These are phyloP conservation scores for Chloroceryle amazona DNA, from an alignment of 2,797 vertebrate species.

Conservation along the genomic window DNA sequence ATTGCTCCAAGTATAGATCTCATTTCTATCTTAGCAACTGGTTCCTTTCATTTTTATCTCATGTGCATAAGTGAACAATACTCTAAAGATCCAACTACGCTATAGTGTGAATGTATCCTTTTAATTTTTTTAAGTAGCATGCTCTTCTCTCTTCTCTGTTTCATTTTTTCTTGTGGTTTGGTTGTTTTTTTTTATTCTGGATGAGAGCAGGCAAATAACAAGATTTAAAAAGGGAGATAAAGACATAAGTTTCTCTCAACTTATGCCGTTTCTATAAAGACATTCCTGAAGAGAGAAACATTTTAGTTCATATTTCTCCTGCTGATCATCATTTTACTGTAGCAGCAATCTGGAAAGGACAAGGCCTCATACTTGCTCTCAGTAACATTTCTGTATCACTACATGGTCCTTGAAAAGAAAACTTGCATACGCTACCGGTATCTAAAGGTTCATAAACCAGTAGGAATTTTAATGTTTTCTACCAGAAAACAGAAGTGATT, in stretches of 20 bases:
- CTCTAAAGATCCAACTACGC: not conserved
- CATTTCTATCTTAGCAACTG: not conserved
- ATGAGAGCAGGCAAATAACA: not conserved
- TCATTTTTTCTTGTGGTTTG: not conserved
- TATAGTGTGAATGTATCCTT: not conserved
- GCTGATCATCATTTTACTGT: not conserved
- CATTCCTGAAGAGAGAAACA: not conserved
- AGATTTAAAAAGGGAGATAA: too few species aligned
- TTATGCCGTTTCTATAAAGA: not conserved
- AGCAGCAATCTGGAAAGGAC: not conserved
- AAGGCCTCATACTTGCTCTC: not conserved
- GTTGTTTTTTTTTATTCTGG: not conserved
- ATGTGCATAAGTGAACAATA: not conserved
- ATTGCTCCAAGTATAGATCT: fast-evolving
- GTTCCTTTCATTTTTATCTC: not conserved
- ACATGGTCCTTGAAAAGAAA: not conserved
- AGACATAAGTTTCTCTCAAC: not conserved
- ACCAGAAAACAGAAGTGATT: not conserved
- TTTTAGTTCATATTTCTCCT: not conserved
- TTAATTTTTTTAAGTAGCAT: not conserved
- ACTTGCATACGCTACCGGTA: not conserved
- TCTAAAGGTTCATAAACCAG: not conserved
- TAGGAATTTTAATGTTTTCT: not conserved
- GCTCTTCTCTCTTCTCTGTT: not conserved
- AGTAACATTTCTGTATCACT: not conserved